A percentile compares a stretch with the other conserved stretches of the same genome.
Evolutionary conservation across 2,888 invertebrate genomes (phyloP).

Genomic region (Villa cingulata): DNA sequence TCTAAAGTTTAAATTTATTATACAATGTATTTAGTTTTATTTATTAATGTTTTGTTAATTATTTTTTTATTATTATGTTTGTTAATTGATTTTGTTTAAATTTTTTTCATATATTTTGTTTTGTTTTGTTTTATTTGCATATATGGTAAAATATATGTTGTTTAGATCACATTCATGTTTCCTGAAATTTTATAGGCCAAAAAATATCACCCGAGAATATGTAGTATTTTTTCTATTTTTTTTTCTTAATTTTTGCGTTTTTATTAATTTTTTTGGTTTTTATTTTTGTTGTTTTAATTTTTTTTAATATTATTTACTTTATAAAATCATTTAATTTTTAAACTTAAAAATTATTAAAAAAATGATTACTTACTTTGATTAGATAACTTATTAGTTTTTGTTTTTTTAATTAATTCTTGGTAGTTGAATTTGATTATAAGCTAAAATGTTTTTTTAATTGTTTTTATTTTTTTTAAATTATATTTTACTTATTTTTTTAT

Average conservation of each 20-base stretch:
- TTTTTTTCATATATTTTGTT: neutral
- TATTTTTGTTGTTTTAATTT: conserved; percentile 2
- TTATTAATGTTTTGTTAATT: conserved; percentile 2
- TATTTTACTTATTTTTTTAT: neutral
- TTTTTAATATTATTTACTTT: too few relatives aligned
- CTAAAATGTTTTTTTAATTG: too few relatives aligned
- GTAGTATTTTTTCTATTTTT: conserved; percentile 7
- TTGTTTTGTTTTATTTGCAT: neutral
- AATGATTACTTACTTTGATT: too few relatives aligned
- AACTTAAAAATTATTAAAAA: too few relatives aligned
- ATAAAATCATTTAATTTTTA: too few relatives aligned
- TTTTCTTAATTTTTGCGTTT: neutral
- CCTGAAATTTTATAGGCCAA: conserved; percentile 7
- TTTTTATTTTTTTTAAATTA: neutral
- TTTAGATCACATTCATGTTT: conserved; percentile 9
- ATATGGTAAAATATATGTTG: neutral
- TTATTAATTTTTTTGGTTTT: conserved; percentile 5
- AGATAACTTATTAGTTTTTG: too few relatives aligned
- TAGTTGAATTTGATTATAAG: too few relatives aligned
- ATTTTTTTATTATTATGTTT: conserved; percentile 1
- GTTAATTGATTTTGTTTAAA: too few relatives aligned
- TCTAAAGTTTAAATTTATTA: too few relatives aligned
- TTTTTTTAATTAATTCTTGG: too few relatives aligned
- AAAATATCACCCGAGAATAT: conserved; percentile 11
- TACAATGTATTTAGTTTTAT: conserved; percentile 3